Evolutionary conservation across 2,113 vertebrate species (phyloP).

Genomic region (Leptobrachium leishanense): DNA sequence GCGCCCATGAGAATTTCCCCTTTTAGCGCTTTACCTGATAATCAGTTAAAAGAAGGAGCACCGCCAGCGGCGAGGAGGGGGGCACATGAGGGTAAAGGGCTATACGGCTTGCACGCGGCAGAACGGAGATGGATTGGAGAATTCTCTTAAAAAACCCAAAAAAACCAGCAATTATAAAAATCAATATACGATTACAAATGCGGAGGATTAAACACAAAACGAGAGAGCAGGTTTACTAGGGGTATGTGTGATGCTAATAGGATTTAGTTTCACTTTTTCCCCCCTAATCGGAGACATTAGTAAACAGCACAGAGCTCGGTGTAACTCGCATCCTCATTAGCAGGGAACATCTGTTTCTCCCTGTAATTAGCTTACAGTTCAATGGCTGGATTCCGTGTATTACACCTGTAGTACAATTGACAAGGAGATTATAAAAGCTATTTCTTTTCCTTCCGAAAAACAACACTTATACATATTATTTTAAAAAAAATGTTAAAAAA

Average conservation of each 20-base stretch:
- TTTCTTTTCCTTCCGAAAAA: conserved; percentile 61
- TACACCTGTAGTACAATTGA: conserved; percentile 69
- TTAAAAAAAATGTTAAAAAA: conserved; percentile 65
- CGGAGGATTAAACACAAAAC: conserved; percentile 23
- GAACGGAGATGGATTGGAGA: conserved; percentile 1
- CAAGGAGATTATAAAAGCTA: conserved; percentile 66
- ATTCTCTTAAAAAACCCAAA: neutral
- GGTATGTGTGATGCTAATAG: conserved; percentile 33
- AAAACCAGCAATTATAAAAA: conserved; percentile 12
- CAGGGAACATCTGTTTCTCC: conserved; percentile 73
- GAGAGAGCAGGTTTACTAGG: conserved; percentile 14
- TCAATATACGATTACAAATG: conserved; percentile 19
- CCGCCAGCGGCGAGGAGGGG: conserved; percentile 36
- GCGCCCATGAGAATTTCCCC: neutral
- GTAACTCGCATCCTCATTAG: conserved; percentile 67
- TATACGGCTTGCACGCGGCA: conserved; percentile 19
- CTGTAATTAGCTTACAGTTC: conserved; percentile 77
- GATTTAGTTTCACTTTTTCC: conserved; percentile 12
- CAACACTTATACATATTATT: conserved; percentile 67
- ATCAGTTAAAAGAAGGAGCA: conserved; percentile 48
- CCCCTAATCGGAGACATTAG: conserved; percentile 39
- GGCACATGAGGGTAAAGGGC: conserved; percentile 5
- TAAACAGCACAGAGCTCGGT: conserved; percentile 46
- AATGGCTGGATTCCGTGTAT: conserved; percentile 66
- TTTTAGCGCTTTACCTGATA: conserved; percentile 17